phyloP scores from a whole-genome alignment of 2,113 vertebrate genomes.

The Coptodon rendalli region DNA sequence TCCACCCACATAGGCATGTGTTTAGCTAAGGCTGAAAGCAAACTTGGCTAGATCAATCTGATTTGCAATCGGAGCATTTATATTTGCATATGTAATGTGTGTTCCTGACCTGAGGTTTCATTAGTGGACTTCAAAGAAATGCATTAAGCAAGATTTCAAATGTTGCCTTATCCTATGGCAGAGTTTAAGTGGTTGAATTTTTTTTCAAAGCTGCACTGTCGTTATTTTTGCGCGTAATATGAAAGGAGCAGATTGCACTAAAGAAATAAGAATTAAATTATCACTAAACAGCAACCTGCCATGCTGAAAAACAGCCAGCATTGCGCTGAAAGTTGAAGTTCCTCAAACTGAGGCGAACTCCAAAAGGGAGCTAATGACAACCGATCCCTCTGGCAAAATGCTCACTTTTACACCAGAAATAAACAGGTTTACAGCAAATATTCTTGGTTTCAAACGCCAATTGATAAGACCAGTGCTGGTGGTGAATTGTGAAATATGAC shows the following conservation, averaged over 20 bases:
- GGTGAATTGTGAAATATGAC: not conserved
- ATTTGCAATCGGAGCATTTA: not conserved
- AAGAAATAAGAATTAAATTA: not conserved
- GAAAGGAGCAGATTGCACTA: not conserved
- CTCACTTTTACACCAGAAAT: not conserved
- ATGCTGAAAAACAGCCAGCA: not conserved
- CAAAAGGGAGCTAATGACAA: not conserved
- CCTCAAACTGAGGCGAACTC: not conserved
- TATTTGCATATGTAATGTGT: not conserved
- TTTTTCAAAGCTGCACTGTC: not conserved
- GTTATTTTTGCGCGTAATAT: not conserved
- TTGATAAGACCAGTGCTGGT: not conserved
- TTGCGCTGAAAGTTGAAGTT: not conserved
- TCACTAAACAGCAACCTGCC: not conserved
- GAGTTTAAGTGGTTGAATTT: not conserved
- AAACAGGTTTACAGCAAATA: not conserved
- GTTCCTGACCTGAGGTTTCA: not conserved
- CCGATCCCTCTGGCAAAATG: not conserved
- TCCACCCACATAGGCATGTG: constrained; percentile 19
- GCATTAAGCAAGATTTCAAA: not conserved
- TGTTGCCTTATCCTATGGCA: not conserved
- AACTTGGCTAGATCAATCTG: not conserved
- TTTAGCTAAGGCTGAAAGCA: not conserved
- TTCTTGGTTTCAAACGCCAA: not conserved
- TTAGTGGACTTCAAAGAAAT: not conserved